Evolutionary conservation across 1,140 invertebrate genomes (phyloP).

Genomic region (Brachionus sp.): DNA sequence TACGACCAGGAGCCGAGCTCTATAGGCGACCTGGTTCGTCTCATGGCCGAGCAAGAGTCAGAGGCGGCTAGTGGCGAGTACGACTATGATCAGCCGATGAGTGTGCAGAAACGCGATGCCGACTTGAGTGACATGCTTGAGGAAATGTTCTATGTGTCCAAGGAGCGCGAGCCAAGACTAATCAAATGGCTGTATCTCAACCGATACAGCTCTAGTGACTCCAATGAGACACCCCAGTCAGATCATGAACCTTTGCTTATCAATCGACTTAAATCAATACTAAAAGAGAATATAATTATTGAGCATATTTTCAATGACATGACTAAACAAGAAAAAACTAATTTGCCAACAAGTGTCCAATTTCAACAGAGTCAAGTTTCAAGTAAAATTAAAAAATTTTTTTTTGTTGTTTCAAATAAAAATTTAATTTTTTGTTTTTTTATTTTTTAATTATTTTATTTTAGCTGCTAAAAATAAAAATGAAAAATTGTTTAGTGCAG

Average conservation of each 20-base stretch:
- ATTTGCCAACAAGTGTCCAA: not conserved
- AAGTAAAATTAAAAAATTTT: not conserved
- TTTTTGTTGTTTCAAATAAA: not conserved
- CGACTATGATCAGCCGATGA: not conserved
- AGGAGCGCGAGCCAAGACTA: not conserved
- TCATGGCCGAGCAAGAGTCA: not conserved
- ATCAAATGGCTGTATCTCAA: not conserved
- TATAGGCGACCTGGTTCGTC: not conserved
- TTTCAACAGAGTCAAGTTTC: not conserved
- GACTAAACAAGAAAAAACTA: not conserved
- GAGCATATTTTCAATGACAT: not conserved
- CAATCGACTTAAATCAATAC: not conserved
- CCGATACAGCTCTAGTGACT: not conserved
- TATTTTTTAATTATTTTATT: no score
- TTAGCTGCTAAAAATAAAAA: not conserved
- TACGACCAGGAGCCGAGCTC: not conserved
- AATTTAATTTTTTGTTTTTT: no score
- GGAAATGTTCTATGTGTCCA: not conserved
- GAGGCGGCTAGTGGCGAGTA: not conserved
- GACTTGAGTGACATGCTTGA: not conserved
- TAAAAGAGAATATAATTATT: conserved; percentile 19
- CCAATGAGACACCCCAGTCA: no score
- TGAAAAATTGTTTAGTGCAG: not conserved
- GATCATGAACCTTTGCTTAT: not conserved
- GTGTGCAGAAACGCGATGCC: not conserved